A percentile compares a stretch with the other conserved stretches of the same genome.
phyloP scores from a whole-genome alignment of 1,140 invertebrate species.

The Galleria mellonella region DNA sequence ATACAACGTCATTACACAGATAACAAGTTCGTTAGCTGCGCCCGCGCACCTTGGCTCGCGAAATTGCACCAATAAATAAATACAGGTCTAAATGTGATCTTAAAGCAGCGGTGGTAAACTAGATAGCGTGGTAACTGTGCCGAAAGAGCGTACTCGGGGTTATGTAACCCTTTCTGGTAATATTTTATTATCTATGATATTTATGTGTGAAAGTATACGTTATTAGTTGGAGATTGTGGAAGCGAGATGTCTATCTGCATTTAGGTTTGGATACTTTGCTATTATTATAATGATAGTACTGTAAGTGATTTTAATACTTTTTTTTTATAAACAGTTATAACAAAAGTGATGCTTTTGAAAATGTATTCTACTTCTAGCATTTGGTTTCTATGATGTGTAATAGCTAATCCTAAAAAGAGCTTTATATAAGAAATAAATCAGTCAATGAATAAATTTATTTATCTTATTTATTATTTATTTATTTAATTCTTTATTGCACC shows the following conservation, averaged over 20 bases:
- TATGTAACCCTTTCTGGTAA: background rate
- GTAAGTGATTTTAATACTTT: no score
- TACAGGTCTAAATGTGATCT: conserved; percentile 1
- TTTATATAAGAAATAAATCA: no score
- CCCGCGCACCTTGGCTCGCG: background rate
- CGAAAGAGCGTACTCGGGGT: background rate
- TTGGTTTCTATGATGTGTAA: no score
- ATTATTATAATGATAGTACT: no score
- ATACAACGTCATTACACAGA: background rate
- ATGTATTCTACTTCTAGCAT: no score
- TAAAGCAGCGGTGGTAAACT: conserved; percentile 4
- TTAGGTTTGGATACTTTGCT: no score
- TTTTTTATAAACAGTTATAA: no score
- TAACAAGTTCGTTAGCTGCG: conserved; percentile 3
- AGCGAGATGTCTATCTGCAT: background rate
- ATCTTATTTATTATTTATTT: no score
- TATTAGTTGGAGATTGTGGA: background rate
- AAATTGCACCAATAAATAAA: conserved; percentile 2
- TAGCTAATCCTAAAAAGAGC: no score
- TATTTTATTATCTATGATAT: conserved; percentile 7
- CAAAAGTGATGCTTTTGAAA: no score
- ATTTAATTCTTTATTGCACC: no score
- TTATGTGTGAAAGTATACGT: conserved; percentile 6
- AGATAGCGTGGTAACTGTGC: conserved; percentile 9
- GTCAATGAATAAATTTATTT: no score